Percentiles rank a stretch among this genome's conserved stretches.
phyloP scores from a whole-genome alignment of 2,888 invertebrate species.

The Cheilosia pagana region DNA sequence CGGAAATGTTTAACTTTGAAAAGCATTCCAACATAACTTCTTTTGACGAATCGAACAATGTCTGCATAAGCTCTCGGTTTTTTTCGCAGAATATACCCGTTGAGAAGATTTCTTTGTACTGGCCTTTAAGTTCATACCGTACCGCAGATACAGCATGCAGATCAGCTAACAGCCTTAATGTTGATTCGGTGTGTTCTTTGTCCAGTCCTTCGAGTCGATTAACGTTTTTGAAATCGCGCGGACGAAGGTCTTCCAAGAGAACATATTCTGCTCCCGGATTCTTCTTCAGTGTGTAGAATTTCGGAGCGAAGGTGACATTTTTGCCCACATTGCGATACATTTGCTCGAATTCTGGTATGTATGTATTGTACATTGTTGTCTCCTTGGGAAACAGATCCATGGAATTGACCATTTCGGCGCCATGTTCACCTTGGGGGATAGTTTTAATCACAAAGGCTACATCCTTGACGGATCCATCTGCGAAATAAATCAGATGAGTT shows the following conservation, averaged over 20 bases:
- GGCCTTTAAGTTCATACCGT: conserved; percentile 76
- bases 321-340: conserved; percentile 78
- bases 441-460: conserved; percentile 79
- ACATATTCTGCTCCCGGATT: conserved; percentile 78
- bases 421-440: conserved; percentile 75
- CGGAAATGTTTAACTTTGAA: conserved; percentile 67
- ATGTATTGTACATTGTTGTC: conserved; percentile 79
- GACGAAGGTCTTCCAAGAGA: conserved; percentile 80
- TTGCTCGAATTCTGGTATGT: conserved; percentile 79
- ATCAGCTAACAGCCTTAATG: conserved; percentile 79
- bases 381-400: conserved; percentile 81
- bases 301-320: conserved; percentile 79
- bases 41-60: conserved; percentile 56
- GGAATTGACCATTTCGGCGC: conserved; percentile 51
- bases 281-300: conserved; percentile 77
- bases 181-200: conserved; percentile 77
- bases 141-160: conserved; percentile 81
- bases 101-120: conserved; percentile 64
- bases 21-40: conserved; percentile 55
- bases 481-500: neutral
- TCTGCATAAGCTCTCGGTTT: conserved; percentile 71
- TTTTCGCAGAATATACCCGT: conserved; percentile 75
- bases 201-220: conserved; percentile 79
- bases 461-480: conserved; percentile 76
- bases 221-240: conserved; percentile 79